Conservation (phyloP, 2,797 vertebrate species). For the Poeciliopsis infans region DNA sequence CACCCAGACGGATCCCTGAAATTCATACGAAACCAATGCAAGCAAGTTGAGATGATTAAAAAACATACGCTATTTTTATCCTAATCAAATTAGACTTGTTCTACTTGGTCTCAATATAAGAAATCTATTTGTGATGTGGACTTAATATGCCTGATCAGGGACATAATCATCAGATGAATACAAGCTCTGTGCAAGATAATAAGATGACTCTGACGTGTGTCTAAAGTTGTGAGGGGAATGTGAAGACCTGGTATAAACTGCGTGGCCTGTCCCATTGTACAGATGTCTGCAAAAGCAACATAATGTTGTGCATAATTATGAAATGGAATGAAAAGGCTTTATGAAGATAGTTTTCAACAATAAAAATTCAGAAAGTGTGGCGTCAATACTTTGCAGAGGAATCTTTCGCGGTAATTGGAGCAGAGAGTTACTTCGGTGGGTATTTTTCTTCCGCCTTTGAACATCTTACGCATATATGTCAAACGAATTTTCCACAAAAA, state of each 20-base stretch:
- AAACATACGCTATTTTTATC: neutral
- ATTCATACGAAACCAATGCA: neutral
- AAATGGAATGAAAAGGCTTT: neutral
- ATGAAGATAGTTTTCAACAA: neutral
- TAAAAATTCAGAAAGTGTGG: neutral
- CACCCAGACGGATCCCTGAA: neutral
- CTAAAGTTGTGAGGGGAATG: neutral
- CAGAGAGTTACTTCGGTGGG: neutral
- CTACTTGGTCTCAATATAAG: neutral
- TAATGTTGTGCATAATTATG: neutral
- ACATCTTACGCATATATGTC: neutral
- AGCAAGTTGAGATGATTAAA: neutral
- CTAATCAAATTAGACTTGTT: neutral
- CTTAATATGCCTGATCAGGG: neutral
- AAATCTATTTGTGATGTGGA: neutral
- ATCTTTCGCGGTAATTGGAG: neutral
- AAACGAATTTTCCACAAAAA: neutral
- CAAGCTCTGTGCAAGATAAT: slow-evolving; percentile 3
- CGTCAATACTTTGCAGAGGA: neutral
- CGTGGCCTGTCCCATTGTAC: neutral
- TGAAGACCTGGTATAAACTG: slow-evolving; percentile 1
- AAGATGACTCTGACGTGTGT: neutral
- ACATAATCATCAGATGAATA: slow-evolving; percentile 1
- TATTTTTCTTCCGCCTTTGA: neutral
- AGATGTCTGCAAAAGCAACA: neutral